phyloP scores from a whole-genome alignment of 2,113 vertebrate genomes.

The Aythya baeri region DNA sequence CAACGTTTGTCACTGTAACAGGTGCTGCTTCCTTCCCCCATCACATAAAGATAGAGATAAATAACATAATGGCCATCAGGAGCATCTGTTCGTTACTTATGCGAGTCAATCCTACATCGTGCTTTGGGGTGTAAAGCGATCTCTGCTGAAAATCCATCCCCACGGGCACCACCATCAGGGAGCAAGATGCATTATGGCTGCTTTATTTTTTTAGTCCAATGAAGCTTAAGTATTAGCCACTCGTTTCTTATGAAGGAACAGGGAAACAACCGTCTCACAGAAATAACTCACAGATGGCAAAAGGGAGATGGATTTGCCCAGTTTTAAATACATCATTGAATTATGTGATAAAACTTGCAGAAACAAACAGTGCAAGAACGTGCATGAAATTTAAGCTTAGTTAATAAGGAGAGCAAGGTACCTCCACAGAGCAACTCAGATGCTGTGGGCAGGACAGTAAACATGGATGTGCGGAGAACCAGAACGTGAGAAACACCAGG shows the following conservation, averaged over 20 bases:
- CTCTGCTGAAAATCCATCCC: constrained; percentile 55
- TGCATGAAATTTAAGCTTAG: neutral
- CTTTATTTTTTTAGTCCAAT: constrained; percentile 49
- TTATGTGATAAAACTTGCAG: neutral
- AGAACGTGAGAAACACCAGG: neutral
- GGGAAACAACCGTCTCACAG: neutral
- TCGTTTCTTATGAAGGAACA: neutral
- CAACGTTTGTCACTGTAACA: neutral
- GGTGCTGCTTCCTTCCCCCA: constrained; percentile 4
- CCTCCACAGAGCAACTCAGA: neutral
- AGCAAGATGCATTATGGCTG: neutral
- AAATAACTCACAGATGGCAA: neutral
- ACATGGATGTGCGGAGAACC: neutral
- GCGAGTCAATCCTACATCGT: constrained; percentile 23
- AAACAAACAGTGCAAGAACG: neutral
- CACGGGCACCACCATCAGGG: neutral
- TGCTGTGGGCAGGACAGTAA: neutral
- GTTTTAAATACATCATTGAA: neutral
- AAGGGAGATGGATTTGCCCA: neutral
- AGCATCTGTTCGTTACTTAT: constrained; percentile 52
- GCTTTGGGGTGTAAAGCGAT: constrained; percentile 53
- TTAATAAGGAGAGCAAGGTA: neutral
- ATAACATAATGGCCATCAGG: constrained; percentile 22
- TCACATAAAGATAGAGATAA: neutral
- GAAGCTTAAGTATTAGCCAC: constrained; percentile 30